Base-by-base conservation (phyloP, 2,888 invertebrate species). In the Drosophila paranaensis region DNA sequence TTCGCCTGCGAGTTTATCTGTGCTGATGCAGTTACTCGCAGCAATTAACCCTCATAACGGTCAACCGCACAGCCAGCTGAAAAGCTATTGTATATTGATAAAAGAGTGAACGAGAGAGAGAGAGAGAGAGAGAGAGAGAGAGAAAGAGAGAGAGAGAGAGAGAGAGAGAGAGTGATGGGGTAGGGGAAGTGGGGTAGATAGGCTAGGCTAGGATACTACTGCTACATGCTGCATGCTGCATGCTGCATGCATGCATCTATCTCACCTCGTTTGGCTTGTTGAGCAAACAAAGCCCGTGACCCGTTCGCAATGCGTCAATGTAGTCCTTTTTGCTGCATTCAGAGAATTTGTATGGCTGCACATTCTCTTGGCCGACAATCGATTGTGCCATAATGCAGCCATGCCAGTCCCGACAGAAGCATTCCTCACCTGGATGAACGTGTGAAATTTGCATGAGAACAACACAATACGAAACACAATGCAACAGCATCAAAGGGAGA, bases 271-370 rank as follows among this genome's bases (percentile, higher is more conserved):
- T 98, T 55, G 98, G 98, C 93, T 97, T 97, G 93, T 98, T 98
- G 72, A 98, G 95, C 84, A 99, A 95, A 93, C 99, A 99, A 79
- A 98, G 95, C 42, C 97, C 97, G 90, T 97, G 96, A 27, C 98
- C 98, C 75, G 95, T 95, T 87, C 97, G 95, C 82, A 99, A 94
- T 84, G 97, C 96, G 90, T 97, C 96, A 92, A 97, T 96, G 93
- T 98, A 98, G 93, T 98, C 98, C 75, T 96, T 95, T 93, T 96
- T 95, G 91, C 98, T 98, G 94, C 99, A 99, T 91, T 98, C 97
- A 43, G 98, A 98, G 94, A 99, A 99, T 94, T 98, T 97, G 94
- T 98, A 98, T 3, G 98, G 98, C 93, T 98, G 98, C 58, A 98
- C 97, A 92, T 97, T 97, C 92, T 98, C 97, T 88, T 96, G 94